A percentile compares a stretch with the other conserved stretches of the same genome.
Evolutionary conservation across 2,888 invertebrate species (phyloP).

Genomic region (Cyaniris semiargus): DNA sequence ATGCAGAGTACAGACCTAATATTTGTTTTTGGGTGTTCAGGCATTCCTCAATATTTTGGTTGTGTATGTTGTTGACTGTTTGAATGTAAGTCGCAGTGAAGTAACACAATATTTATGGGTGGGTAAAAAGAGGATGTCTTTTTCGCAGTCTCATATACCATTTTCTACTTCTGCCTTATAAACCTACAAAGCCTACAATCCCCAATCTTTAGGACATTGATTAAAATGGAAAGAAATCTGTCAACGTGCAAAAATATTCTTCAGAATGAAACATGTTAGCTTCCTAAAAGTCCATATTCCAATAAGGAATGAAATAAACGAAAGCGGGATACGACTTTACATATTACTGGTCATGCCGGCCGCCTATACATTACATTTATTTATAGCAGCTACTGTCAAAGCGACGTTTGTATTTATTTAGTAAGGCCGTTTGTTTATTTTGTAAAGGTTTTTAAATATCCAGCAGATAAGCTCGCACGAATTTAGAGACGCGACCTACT

Average conservation of each 20-base stretch:
- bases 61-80: not conserved
- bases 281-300: conserved; percentile 71
- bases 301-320: conserved; percentile 73
- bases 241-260: not conserved
- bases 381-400: conserved; percentile 77
- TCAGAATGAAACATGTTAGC: conserved; percentile 36
- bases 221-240: not conserved
- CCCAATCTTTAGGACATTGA: not conserved
- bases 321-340: conserved; percentile 71
- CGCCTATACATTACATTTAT: conserved; percentile 78
- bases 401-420: conserved; percentile 73
- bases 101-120: not conserved
- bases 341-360: conserved; percentile 69
- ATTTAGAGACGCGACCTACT: conserved; percentile 46
- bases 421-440: conserved; percentile 72
- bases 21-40: not conserved
- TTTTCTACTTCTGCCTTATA: too few relatives aligned
- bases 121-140: too few relatives aligned
- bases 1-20: conserved; percentile 8
- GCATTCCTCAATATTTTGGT: not conserved
- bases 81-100: not conserved
- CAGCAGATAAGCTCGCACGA: conserved; percentile 66
- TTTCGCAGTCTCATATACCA: too few relatives aligned
- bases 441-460: conserved; percentile 71
- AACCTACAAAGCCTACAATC: too few relatives aligned